Base-by-base conservation (phyloP, 2,888 invertebrate species). In the Ennomos erosarius region DNA sequence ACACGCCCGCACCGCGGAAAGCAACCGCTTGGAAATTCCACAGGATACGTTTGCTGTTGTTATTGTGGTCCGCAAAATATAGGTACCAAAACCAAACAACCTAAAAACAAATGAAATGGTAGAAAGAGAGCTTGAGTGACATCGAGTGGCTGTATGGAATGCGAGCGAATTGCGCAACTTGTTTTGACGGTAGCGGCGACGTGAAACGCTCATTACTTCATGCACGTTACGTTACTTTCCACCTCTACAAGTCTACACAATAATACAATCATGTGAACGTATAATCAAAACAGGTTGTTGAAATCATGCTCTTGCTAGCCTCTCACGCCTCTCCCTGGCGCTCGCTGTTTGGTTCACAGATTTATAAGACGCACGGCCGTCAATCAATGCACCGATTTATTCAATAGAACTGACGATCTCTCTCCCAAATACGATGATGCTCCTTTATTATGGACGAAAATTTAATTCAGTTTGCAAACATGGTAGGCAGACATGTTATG, bases 91-190 rank as follows among this genome's bases (percentile, higher is more conserved):
- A 26, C 26, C 35, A 16, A 66, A 69, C 73, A 73, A 66, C 62
- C 70, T 70, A 69, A 70, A 68, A 68, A 70, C 53, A 36, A 62
- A 43, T 38, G 33, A 40, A 37, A 42, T 34, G 26, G 37, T 43
- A 42, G 42, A 16, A 46, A 39, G 52, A 69, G 26, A 65, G 69
- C 62, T 72, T 74, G 72, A 75, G 78, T 76, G 78, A 77, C 77
- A 77, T 77, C 74, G 70, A 26, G 75, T 68, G 60, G 66, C 64
- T 54, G 69, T 63, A 69, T 63, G 83, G 85, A 87, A 88, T 85
- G 85, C 81, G 81, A 83, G 78, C 79, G 73, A 65, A 80, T 89
- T 90, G 82, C 85, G 82, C 81, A 87, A 87, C 78, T 69, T 87
- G 85, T 87, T 87, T 84, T 87, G 85, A 85, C 84, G 84, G 77